Conservation (phyloP, 1,140 invertebrate genomes). For the Drosophila bipectinata region DNA sequence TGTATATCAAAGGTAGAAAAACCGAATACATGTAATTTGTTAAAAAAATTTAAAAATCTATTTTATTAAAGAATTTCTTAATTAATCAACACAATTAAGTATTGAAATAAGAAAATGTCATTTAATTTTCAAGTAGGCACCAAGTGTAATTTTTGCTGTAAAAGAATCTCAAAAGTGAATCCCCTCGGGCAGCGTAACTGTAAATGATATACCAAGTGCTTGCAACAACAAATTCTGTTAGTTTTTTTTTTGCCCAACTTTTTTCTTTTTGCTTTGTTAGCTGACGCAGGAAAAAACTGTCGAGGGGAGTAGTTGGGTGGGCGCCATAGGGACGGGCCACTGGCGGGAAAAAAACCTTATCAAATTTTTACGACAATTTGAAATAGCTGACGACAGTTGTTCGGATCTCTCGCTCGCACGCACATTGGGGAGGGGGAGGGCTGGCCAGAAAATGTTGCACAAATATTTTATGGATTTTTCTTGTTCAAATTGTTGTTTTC, state of each 20-base stretch:
- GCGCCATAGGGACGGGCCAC: neutral
- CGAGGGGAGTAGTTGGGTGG: neutral
- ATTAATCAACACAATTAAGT: no score
- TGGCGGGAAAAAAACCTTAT: constrained; percentile 64
- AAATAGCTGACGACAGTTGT: constrained; percentile 74
- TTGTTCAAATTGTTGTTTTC: constrained; percentile 49
- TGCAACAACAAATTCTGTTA: constrained; percentile 17
- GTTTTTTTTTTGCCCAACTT: constrained; percentile 24
- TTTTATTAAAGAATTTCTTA: no score
- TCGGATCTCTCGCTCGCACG: constrained; percentile 25
- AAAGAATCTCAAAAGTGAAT: neutral
- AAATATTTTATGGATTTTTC: constrained; percentile 76
- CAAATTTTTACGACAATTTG: constrained; percentile 75
- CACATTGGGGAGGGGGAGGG: no score
- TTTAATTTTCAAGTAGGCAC: no score
- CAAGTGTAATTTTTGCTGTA: neutral
- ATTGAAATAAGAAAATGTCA: no score
- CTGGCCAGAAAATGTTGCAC: constrained; percentile 47
- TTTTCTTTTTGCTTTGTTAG: constrained; percentile 39
- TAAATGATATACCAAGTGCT: constrained; percentile 33
- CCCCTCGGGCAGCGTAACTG: neutral
- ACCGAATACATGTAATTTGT: no score
- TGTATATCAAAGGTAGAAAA: no score
- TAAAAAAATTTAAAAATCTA: no score
- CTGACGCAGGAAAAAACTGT: constrained; percentile 51